Base-by-base conservation (phyloP, 2,888 invertebrate species). In the Zelleria hepariella region DNA sequence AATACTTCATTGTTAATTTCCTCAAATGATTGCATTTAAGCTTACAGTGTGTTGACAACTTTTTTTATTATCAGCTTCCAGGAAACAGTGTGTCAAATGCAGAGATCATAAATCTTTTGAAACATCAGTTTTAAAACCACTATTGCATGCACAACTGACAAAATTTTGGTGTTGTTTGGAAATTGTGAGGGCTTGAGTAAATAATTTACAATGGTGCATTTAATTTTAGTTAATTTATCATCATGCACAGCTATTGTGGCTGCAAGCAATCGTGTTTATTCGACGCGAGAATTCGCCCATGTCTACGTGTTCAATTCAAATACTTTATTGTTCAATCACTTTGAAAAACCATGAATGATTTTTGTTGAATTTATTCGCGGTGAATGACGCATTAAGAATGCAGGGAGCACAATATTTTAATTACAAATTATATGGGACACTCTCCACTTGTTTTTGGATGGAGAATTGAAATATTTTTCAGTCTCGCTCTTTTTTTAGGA, bases 211-310 rank as follows among this genome's bases (percentile, higher is more conserved):
- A 86, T 86, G 87, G 87, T 88, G 87, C 87, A 86, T 88, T 87
- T 86, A 83, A 82, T 72, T 77, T 73, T 88, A 86, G 83, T 86
- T 84, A 80, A 80, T 86, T 83, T 83, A 78, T 58, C 10, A 26
- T 32, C 15, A 24, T 53, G 24, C 24, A 24, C 53, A 53, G n/a
- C 32, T 15, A 42, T 15, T 42, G n/a, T n/a, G 32, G 6, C 32
- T 42, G 32, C 3, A 42, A 15, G 32, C 3, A 42, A 15, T 42
- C 4, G 10, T 42, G 32, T 10, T n/a, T 42, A 10, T 42, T 42
- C 5, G 15, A 42, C 10, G 32, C 32, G 15, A 15, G 15, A 2
- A 42, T 42, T 42, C 32, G 32, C 32, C 32, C 77, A 73, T 70
- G 80, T 78, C 74, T 85, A 42, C 15, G 10, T 10, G 15, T 3